Base-by-base conservation (phyloP, 92 coral and sea anemone genomes). In the Phenganax subtilis region DNA sequence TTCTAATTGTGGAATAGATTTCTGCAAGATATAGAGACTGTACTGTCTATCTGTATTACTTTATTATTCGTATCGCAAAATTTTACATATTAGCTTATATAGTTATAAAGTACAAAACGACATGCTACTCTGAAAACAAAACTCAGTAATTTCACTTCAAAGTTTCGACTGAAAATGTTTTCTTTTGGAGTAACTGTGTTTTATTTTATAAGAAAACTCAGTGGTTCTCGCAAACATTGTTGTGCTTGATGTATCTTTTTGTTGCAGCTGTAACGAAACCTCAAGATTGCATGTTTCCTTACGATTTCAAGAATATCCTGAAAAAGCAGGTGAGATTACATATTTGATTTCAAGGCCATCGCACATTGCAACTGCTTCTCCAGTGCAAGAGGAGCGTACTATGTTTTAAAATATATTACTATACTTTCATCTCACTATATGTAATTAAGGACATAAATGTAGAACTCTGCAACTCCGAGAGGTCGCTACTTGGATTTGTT, bases 241-340 rank as follows among this genome's bases (percentile, higher is more conserved):
- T 37, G 5, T 37, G 47, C 47, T 5, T 65, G 6, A 17, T 65
- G 10, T 65, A 17, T 17, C 47, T 68, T 30, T 77, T 14, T 64
- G 3, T 57, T 91, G 74, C 57, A 86, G 98, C 98, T 85, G 91
- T 93, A 3, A 93, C 92, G 80, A 93, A 93, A 62, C 98, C 98
- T 17, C 89, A 82, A 17, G 97, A 93, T 81, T 86, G 87, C 65
- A 90, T 92, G 90, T 93, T 88, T 83, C 98, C 98, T 4, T 90
- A 84, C 77, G 98, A 93, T 88, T 93, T 93, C 85, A 91, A 87
- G 70, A 96, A 91, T 75, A 79, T 89, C 51, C 82, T 89, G 56
- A 90, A 88, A 84, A 91, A 88, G 80, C 89, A 86, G 93, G 98
- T 93, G 65, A 54, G 86, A 62, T n/a, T 37, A 5, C 2, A 37